Base-by-base conservation (phyloP, 2,888 invertebrate species). In the Thymelicus lineola region DNA sequence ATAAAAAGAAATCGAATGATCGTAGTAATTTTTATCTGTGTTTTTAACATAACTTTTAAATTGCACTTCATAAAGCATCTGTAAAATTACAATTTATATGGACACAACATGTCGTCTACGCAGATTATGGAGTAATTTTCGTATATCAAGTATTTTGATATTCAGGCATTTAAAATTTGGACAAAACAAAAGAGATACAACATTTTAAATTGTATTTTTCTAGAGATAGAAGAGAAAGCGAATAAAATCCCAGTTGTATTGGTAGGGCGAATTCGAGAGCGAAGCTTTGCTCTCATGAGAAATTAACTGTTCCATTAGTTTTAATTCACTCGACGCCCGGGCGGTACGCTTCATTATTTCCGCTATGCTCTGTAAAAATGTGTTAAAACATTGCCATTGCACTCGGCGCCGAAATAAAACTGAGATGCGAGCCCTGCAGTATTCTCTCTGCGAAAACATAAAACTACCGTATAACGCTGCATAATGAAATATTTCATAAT, bases 231-330 rank as follows among this genome's bases (percentile, higher is more conserved):
- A 42, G 62, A 63, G 72, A 70, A 72, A 72, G 73, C 72, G 61
- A 73, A 77, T 75, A 77, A 79, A 76, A 74, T 71, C 72, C 66
- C 74, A 74, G 79, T 81, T 80, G 79, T 82, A 85, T 85, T 83
- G 80, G 83, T 79, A 81, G 82, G 80, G 83, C 81, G 80, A 84
- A 73, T 71, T 73, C 71, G 74, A 74, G 75, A 76, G 80, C 80
- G 78, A 76, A 85, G 86, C 84, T 87, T 87, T 89, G 91, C 90
- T 84, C 93, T 92, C 93, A 88, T 89, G 92, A 93, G 93, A 93
- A 93, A 93, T 93, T 92, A 92, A 90, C 87, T 84, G 89, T 88
- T 91, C 92, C 92, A 93, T 93, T 93, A 93, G 91, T 93, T 93
- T 93, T 92, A 92, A 93, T 92, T 92, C 90, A 90, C 90, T 87